Evolutionary conservation across 2,888 invertebrate genomes (phyloP).

Genomic region (Caenorhabditis doughertyi): DNA sequence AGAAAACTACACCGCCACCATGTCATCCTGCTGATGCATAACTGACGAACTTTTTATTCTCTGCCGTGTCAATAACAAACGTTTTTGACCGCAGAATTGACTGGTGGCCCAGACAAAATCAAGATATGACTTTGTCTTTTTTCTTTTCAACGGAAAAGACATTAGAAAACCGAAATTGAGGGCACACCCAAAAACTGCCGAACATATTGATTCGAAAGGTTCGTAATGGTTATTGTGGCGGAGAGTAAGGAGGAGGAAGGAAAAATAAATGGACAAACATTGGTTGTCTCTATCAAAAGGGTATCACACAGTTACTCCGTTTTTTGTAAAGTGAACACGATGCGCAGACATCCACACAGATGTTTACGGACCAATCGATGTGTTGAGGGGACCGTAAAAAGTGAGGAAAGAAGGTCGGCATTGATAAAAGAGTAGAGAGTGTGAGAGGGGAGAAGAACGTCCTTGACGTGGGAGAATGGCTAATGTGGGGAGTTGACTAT

Average conservation of each 20-base stretch:
- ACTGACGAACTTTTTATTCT: slow-evolving; percentile 16
- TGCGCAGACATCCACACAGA: neutral
- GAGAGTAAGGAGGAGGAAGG: neutral
- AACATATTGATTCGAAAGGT: slow-evolving; percentile 16
- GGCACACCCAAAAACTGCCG: slow-evolving; percentile 23
- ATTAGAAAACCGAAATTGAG: slow-evolving; percentile 34
- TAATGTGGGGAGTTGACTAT: neutral
- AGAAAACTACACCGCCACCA: slow-evolving; percentile 22
- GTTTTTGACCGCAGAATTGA: neutral
- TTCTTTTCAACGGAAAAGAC: neutral
- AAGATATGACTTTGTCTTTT: slow-evolving; percentile 27
- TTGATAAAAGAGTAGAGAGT: slow-evolving; percentile 18
- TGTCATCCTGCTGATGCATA: slow-evolving; percentile 37
- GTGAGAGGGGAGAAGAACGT: neutral
- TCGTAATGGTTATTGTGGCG: slow-evolving; percentile 7
- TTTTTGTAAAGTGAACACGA: neutral
- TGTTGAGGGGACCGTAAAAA: slow-evolving; percentile 5
- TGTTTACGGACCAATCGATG: slow-evolving; percentile 37
- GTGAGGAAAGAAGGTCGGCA: no score
- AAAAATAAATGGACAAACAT: slow-evolving; percentile 34
- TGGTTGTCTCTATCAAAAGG: slow-evolving; percentile 16
- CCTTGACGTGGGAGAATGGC: slow-evolving; percentile 3
- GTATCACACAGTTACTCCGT: slow-evolving; percentile 5
- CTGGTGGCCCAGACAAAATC: slow-evolving; percentile 2
- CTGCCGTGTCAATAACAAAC: neutral